Conservation (phyloP, 2,797 vertebrate species). For the Sebastes oblongus region DNA sequence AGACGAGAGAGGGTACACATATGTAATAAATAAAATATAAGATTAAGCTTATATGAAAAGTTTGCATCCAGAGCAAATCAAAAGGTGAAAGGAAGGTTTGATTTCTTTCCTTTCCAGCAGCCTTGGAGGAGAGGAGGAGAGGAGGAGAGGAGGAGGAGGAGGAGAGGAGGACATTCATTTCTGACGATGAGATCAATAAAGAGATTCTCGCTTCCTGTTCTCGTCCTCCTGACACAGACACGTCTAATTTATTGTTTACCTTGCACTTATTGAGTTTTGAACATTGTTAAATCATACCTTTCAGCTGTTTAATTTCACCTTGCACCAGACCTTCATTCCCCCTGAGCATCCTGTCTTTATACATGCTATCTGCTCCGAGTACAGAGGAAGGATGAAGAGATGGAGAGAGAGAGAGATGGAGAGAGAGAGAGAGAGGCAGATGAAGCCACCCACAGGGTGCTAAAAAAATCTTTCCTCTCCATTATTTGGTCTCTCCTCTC, state of each 20-base stretch:
- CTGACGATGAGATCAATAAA: slow-evolving; percentile 89
- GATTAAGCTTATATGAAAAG: background rate
- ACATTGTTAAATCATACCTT: slow-evolving; percentile 94
- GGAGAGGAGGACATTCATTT: slow-evolving; percentile 87
- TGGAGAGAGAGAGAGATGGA: background rate
- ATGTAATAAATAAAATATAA: background rate
- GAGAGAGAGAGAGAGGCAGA: slow-evolving; percentile 1
- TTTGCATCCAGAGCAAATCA: background rate
- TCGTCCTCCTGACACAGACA: slow-evolving; percentile 86
- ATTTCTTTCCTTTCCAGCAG: slow-evolving; percentile 86
- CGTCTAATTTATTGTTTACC: slow-evolving; percentile 94
- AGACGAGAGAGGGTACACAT: background rate
- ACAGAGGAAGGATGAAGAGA: slow-evolving; percentile 24
- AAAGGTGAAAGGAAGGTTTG: slow-evolving; percentile 33
- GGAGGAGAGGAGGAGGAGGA: slow-evolving; percentile 77
- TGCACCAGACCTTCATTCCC: slow-evolving; percentile 81
- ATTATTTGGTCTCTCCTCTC: slow-evolving; percentile 53
- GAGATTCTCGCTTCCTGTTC: slow-evolving; percentile 72
- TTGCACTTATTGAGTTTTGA: slow-evolving; percentile 91
- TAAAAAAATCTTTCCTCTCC: slow-evolving; percentile 62
- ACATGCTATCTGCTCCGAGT: slow-evolving; percentile 64
- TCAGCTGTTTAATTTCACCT: slow-evolving; percentile 92
- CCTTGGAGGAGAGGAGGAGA: slow-evolving; percentile 83
- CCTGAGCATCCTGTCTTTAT: slow-evolving; percentile 82
- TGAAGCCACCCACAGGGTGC: slow-evolving; percentile 60